Evolutionary conservation across 1,140 invertebrate species (phyloP).

Genomic region (Hetaerina americana): DNA sequence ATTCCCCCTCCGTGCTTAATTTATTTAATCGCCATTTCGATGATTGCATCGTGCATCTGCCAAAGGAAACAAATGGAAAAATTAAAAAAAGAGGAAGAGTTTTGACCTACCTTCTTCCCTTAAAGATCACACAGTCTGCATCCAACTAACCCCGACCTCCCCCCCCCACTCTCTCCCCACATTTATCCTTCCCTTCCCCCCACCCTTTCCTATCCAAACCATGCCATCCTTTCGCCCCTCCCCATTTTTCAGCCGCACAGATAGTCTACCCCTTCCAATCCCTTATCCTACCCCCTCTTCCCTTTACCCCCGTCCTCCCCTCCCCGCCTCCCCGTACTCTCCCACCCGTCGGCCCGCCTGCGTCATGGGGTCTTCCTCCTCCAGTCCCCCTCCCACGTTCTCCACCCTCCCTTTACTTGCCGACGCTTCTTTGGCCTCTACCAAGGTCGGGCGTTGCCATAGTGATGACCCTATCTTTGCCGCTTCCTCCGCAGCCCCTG

Average conservation of each 20-base stretch:
- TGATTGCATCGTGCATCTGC: not conserved
- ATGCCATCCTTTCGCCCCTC: too few species aligned
- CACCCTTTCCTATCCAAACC: not conserved
- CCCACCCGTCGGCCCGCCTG: not conserved
- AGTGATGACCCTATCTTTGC: not conserved
- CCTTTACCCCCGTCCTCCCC: not conserved
- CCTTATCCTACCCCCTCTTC: not conserved
- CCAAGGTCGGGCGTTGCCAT: not conserved
- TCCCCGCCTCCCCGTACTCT: not conserved
- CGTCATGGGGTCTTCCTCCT: too few species aligned
- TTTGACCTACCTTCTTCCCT: not conserved
- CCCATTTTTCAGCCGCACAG: too few species aligned
- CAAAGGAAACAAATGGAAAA: not conserved
- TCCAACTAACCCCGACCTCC: not conserved
- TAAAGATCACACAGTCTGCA: not conserved
- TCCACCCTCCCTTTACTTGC: not conserved
- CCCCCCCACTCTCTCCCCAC: not conserved
- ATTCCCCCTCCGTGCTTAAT: not conserved
- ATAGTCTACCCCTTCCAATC: too few species aligned
- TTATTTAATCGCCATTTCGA: not conserved
- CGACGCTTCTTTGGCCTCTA: not conserved
- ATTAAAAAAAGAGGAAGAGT: not conserved
- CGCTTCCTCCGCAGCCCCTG: not conserved
- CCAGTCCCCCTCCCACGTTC: not conserved
- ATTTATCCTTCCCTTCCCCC: not conserved